These are phyloP conservation scores for Synergus umbraculus DNA, from an alignment of 2,888 invertebrate genomes.

Conservation along the genomic window DNA sequence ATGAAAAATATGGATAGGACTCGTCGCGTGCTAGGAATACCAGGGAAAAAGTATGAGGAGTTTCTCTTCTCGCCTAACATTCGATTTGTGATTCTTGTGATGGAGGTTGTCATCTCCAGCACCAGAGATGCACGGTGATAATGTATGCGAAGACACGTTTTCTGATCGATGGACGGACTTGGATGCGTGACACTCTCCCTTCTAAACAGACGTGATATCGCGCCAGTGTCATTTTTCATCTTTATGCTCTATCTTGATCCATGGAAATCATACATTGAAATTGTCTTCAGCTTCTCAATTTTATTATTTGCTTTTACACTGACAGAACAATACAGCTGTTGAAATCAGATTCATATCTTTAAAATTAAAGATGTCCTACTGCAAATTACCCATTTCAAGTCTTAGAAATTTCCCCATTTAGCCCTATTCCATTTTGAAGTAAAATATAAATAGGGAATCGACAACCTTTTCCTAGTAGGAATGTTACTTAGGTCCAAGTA, in stretches of 20 bases:
- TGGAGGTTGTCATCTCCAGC: not conserved
- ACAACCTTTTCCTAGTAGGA: too few species aligned
- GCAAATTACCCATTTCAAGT: too few species aligned
- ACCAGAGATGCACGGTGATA: conserved; percentile 56
- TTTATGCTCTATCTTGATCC: not conserved
- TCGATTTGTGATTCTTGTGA: conserved; percentile 33
- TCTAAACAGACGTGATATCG: conserved; percentile 29
- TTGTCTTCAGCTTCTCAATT: not conserved
- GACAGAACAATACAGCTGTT: not conserved
- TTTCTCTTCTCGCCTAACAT: not conserved
- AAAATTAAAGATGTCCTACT: too few species aligned
- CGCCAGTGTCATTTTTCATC: conserved; percentile 26
- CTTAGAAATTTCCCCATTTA: too few species aligned
- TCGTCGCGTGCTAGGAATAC: conserved; percentile 20
- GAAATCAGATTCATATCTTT: too few species aligned
- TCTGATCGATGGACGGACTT: conserved; percentile 64
- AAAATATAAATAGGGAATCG: too few species aligned
- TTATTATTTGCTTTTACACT: not conserved
- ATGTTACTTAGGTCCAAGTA: too few species aligned
- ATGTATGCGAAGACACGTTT: conserved; percentile 75
- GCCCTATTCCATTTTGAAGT: too few species aligned
- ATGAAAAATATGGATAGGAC: not conserved
- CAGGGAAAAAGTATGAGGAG: not conserved
- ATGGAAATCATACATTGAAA: not conserved
- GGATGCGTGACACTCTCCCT: not conserved